phyloP scores from a whole-genome alignment of 2,888 invertebrate genomes.

The Caenorhabditis sulstoni region DNA sequence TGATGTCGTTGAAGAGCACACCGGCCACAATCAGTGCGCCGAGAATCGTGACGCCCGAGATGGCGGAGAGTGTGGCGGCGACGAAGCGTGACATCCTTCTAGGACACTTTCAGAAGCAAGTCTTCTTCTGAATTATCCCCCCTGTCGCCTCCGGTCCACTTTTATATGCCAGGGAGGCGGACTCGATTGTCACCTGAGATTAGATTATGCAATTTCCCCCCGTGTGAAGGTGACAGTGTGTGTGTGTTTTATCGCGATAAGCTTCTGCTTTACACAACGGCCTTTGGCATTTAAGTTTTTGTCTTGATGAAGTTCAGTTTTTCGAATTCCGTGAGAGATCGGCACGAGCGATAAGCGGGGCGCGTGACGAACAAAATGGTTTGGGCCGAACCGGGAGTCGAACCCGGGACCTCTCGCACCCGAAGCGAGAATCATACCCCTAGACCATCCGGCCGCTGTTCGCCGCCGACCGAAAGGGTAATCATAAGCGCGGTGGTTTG shows the following conservation, averaged over 20 bases:
- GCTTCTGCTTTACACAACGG: background rate
- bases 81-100: slow-evolving; percentile 45
- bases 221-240: slow-evolving; percentile 3
- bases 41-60: slow-evolving; percentile 51
- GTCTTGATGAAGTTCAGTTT: background rate
- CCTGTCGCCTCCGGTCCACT: background rate
- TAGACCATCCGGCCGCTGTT: slow-evolving; percentile 75
- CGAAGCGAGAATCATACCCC: slow-evolving; percentile 81
- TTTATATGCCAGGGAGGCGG: slow-evolving; percentile 4
- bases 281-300: slow-evolving; percentile 4
- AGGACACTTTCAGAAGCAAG: background rate
- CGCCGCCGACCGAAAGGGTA: background rate
- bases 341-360: no score
- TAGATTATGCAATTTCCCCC: background rate
- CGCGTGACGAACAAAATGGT: slow-evolving; percentile 46
- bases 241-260: slow-evolving; percentile 6
- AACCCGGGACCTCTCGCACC: slow-evolving; percentile 81
- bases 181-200: slow-evolving; percentile 24
- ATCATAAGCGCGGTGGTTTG: slow-evolving; percentile 1
- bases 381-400: slow-evolving; percentile 78
- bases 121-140: slow-evolving; percentile 23
- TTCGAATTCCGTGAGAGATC: no score
- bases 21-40: slow-evolving; percentile 45
- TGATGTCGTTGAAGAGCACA: slow-evolving; percentile 62
- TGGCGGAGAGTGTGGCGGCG: slow-evolving; percentile 50